Evolutionary conservation across 2,888 invertebrate species (phyloP), one percentile per base, ranked within the genome.

Genomic region (Pelosia muscerda): DNA sequence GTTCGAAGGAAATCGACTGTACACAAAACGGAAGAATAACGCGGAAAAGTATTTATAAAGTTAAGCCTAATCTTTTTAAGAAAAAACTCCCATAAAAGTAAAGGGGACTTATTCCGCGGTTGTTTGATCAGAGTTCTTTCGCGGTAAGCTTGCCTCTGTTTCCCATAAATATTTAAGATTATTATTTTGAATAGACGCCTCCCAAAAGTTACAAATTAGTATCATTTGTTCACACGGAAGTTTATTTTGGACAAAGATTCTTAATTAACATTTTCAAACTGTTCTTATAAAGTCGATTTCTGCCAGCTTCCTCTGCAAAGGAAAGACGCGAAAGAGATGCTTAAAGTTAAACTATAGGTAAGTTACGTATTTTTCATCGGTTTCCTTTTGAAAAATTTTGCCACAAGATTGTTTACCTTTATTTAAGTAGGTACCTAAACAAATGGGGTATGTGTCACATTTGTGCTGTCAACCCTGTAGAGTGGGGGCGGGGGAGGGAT

Each of bases 61-160:
- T 81, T 78, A 4, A 58, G 13, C 42, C 60, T 65, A 81, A 81
- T 77, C 74, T 74, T 65, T 69, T 64, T 67, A 69, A 73, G 68
- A 78, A 75, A 60, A 74, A 79, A 81, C 53, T 68, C 59, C 31
- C 61, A 71, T 81, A 68, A 81, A 77, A 81, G 55, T 73, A 63
- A 63, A 71, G 68, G 61, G 62, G 66, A 60, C 54, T 69, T 71
- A 57, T 60, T 68, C 59, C 59, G 70, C 26, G 25, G 59, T 59
- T 72, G 69, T 71, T 63, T 58, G 69, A 63, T 68, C 65, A 72
- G 68, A 73, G 67, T 73, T 62, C 2, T 56, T 22, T 11, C 19
- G 66, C 55, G 49, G 65, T 55, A 49, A 69, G 73, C 68, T 75
- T 67, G 15, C 69, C 68, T 68, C 72, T 73, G 68, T 72, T 67